Percentiles rank a stretch among this genome's conserved stretches.
Evolutionary conservation across 2,888 invertebrate genomes (phyloP).

Genomic region (Chelonus formosanus): DNA sequence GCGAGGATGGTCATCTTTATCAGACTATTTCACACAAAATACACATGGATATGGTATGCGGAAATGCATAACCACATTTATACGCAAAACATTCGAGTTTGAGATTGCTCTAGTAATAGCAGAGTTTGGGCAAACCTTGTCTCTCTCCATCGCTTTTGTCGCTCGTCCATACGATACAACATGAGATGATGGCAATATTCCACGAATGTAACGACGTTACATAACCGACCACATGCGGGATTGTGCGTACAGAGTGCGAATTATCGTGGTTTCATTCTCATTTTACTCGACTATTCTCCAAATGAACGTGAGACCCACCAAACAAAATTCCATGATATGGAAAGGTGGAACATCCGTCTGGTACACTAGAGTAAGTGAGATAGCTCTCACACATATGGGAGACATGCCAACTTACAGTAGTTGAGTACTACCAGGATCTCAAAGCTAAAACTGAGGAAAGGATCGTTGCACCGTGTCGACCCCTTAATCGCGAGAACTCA

Average conservation of each 20-base stretch:
- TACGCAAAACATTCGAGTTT: conserved; percentile 33
- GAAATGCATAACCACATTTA: conserved; percentile 34
- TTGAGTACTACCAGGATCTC: not conserved
- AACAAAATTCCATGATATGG: conserved; percentile 18
- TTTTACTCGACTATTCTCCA: conserved; percentile 30
- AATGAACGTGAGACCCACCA: conserved; percentile 16
- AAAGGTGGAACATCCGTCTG: no score
- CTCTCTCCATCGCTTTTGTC: conserved; percentile 13
- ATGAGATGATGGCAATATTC: conserved; percentile 22
- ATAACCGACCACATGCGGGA: conserved; percentile 23
- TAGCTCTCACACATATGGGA: not conserved
- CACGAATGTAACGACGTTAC: conserved; percentile 27
- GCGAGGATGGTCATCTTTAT: conserved; percentile 18
- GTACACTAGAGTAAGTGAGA: no score
- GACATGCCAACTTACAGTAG: conserved; percentile 1
- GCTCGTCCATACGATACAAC: conserved; percentile 1
- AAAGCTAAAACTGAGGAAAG: conserved; percentile 32
- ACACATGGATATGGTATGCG: conserved; percentile 18
- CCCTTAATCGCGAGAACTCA: conserved; percentile 36
- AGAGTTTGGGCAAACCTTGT: conserved; percentile 25
- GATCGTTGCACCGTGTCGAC: conserved; percentile 36
- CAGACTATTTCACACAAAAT: conserved; percentile 14
- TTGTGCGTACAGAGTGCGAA: conserved; percentile 34
- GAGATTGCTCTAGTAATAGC: conserved; percentile 34
- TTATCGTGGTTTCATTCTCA: conserved; percentile 33